Evolutionary conservation across 2,113 vertebrate species (phyloP).

Genomic region (Sander vitreus): DNA sequence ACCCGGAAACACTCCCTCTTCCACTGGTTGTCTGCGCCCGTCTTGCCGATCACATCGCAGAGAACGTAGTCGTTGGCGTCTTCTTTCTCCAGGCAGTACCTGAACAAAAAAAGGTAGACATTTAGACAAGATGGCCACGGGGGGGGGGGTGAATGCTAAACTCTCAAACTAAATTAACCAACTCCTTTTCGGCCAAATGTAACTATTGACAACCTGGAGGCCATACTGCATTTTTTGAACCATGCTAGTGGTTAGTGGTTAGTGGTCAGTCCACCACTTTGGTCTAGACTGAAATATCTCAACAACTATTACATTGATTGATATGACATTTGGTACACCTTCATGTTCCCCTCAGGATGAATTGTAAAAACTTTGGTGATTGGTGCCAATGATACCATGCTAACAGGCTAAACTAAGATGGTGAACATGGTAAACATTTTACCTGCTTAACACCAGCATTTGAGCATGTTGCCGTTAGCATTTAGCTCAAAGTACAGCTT

Average conservation of each 20-base stretch:
- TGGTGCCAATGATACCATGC: background rate
- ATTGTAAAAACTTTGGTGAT: background rate
- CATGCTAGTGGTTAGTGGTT: background rate
- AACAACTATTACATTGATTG: background rate
- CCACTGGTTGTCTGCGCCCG: constrained; percentile 78
- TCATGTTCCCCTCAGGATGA: background rate
- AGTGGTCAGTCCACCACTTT: background rate
- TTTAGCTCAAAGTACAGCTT: background rate
- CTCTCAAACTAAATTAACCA: too few species aligned
- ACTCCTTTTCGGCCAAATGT: background rate
- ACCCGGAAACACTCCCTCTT: constrained; percentile 84
- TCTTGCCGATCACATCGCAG: constrained; percentile 85
- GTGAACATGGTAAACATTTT: too few species aligned
- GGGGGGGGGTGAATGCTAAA: background rate
- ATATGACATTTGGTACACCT: background rate
- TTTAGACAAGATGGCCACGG: background rate
- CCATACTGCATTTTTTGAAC: background rate
- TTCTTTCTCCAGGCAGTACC: constrained; percentile 86
- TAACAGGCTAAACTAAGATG: background rate
- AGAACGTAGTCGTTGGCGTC: constrained; percentile 79
- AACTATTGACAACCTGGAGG: background rate
- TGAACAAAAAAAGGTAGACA: constrained; percentile 31
- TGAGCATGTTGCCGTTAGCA: background rate
- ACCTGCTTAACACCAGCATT: background rate
- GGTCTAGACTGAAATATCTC: background rate